Evolutionary conservation across 1,140 invertebrate genomes (phyloP).

Genomic region (Scaptomyza graminum): DNA sequence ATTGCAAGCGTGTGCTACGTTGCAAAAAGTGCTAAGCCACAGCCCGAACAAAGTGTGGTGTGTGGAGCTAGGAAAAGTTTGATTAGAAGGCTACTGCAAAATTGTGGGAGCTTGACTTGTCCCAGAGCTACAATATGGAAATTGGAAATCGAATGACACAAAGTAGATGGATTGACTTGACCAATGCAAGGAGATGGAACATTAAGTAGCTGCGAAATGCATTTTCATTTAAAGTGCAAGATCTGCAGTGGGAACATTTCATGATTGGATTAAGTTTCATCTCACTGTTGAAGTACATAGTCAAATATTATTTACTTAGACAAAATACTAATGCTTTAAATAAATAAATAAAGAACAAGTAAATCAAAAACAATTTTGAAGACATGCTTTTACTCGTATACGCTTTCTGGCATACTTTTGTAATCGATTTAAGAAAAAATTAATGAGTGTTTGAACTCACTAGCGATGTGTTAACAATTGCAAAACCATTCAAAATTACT

Average conservation of each 20-base stretch:
- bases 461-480: too few relatives aligned
- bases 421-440: too few relatives aligned
- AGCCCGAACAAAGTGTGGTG: conserved; percentile 23
- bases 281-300: not conserved
- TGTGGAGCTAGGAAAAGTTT: conserved; percentile 31
- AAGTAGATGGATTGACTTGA: not conserved
- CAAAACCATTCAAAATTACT: too few relatives aligned
- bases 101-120: not conserved
- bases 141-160: conserved; percentile 9
- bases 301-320: too few relatives aligned
- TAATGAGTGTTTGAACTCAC: too few relatives aligned
- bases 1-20: conserved; percentile 25
- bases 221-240: not conserved
- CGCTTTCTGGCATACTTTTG: too few relatives aligned
- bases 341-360: too few relatives aligned
- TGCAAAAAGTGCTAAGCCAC: conserved; percentile 27
- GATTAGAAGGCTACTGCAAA: conserved; percentile 37
- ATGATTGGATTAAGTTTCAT: not conserved
- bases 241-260: not conserved
- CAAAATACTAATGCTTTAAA: too few relatives aligned
- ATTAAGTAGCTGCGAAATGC: not conserved
- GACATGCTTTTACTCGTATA: too few relatives aligned
- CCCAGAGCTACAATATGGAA: not conserved
- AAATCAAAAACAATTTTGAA: too few relatives aligned
- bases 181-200: not conserved